Conservation (phyloP, 1,140 invertebrate species). For the Grapholita molesta region DNA sequence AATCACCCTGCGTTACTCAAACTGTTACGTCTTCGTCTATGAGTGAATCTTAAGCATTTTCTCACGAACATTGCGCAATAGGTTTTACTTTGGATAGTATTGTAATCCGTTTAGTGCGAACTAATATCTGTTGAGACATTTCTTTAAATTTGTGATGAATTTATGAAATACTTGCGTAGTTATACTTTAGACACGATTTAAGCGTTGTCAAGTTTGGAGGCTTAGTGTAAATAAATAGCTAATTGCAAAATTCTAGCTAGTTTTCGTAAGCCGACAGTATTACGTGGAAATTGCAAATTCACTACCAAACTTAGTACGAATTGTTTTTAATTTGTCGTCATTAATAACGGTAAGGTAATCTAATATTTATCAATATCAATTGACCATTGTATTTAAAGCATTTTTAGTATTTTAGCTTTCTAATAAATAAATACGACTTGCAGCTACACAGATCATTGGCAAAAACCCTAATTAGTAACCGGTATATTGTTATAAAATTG, state of each 20-base stretch:
- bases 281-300: background rate
- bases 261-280: background rate
- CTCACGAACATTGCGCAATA: conserved; percentile 11
- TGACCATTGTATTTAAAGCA: too few species aligned
- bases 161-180: conserved; percentile 8
- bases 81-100: conserved; percentile 16
- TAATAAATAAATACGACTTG: too few species aligned
- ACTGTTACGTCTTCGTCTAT: conserved; percentile 9
- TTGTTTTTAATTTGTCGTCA: background rate
- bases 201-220: conserved; percentile 1
- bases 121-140: conserved; percentile 8
- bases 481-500: too few species aligned
- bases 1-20: conserved; percentile 12
- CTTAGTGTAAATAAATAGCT: background rate
- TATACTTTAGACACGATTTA: background rate
- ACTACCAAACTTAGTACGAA: background rate
- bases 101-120: conserved; percentile 9
- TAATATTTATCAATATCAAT: too few species aligned
- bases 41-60: background rate
- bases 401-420: too few species aligned
- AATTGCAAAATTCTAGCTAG: background rate
- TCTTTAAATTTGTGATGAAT: background rate
- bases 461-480: too few species aligned
- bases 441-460: too few species aligned
- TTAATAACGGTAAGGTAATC: too few species aligned